Evolutionary conservation across 92 coral and sea anemone genomes (phyloP).

Genomic region (Pocillopora grandis): DNA sequence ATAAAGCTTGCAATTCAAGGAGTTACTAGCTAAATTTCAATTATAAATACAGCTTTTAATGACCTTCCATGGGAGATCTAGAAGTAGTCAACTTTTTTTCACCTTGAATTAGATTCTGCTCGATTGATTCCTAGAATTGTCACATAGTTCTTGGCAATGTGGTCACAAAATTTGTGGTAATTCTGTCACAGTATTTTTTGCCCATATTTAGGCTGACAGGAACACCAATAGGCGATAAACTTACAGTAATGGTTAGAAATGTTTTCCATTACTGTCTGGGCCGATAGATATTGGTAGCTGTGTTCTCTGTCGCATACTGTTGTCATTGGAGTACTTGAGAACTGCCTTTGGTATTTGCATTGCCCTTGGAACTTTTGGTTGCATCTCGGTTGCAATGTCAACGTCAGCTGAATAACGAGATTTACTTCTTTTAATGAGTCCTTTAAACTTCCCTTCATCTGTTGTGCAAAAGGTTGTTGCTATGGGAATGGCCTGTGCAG

Average conservation of each 20-base stretch:
- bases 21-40: neutral
- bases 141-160: neutral
- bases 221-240: neutral
- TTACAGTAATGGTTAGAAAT: conserved; percentile 4
- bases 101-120: neutral
- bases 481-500: conserved; percentile 50
- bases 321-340: conserved; percentile 68
- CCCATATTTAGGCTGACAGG: conserved; percentile 1
- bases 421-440: conserved; percentile 42
- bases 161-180: neutral
- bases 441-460: conserved; percentile 53
- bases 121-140: too few relatives aligned
- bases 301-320: conserved; percentile 49
- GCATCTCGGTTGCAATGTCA: conserved; percentile 30
- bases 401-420: conserved; percentile 16
- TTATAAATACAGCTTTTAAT: neutral
- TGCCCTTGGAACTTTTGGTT: conserved; percentile 42
- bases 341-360: conserved; percentile 85
- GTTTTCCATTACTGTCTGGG: conserved; percentile 44
- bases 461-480: conserved; percentile 39
- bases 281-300: conserved; percentile 74
- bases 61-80: neutral
- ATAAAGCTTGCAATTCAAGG: conserved; percentile 2
- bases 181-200: neutral
- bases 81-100: neutral